A percentile compares a stretch with the other conserved stretches of the same genome.
Evolutionary conservation across 2,797 vertebrate genomes (phyloP).

Genomic region (Phoeniculus purpureus): DNA sequence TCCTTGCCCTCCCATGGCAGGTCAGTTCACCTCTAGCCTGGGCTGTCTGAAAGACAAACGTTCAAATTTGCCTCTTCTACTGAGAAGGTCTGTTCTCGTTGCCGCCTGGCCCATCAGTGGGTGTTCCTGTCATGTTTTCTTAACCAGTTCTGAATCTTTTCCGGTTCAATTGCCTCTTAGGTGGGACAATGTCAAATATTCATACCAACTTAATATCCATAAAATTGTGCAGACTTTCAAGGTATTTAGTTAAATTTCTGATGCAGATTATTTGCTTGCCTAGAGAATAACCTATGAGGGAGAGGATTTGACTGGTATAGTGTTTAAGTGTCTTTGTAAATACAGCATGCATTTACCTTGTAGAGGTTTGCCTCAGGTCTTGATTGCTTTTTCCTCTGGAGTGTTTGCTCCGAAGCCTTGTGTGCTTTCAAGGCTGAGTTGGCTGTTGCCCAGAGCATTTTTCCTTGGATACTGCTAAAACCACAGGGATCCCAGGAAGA

Average conservation of each 20-base stretch:
- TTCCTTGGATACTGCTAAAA: not conserved
- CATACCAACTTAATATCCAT: not conserved
- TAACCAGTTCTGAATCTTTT: not conserved
- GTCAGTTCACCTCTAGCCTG: not conserved
- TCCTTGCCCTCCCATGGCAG: not conserved
- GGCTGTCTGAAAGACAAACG: not conserved
- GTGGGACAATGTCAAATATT: not conserved
- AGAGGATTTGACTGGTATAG: not conserved
- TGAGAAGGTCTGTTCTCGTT: accelerated
- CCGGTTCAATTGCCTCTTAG: not conserved
- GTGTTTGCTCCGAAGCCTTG: not conserved
- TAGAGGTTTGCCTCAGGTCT: not conserved
- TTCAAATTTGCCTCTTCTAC: not conserved
- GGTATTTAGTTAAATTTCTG: not conserved
- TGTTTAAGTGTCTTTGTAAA: not conserved
- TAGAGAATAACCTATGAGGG: not conserved
- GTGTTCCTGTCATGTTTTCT: not conserved
- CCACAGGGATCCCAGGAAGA: not conserved
- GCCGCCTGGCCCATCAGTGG: not conserved
- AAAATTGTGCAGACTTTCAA: not conserved
- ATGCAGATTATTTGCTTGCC: not conserved
- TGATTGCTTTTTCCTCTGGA: not conserved
- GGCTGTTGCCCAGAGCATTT: not conserved
- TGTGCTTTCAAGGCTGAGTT: not conserved
- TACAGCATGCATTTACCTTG: not conserved